phyloP scores from a whole-genome alignment of 2,888 invertebrate genomes.

The Harpalus rubripes region DNA sequence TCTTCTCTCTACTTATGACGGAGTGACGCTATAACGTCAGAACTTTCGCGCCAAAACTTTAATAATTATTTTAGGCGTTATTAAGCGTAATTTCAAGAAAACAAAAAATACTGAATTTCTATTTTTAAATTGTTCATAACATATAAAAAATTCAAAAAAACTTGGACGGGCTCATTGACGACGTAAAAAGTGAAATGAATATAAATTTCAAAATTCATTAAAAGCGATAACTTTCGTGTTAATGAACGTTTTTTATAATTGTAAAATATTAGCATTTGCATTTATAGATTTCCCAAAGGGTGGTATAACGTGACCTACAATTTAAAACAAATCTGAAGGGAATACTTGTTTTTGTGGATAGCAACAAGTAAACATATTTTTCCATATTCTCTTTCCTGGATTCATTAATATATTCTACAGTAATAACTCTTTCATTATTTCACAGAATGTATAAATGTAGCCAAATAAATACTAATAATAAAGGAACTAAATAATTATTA shows the following conservation, averaged over 20 bases:
- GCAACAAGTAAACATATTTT: conserved; percentile 13
- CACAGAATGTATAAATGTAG: too few species aligned
- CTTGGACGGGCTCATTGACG: background rate
- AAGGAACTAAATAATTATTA: too few species aligned
- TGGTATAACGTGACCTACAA: conserved; percentile 17
- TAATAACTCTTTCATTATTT: background rate
- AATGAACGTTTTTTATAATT: conserved; percentile 25
- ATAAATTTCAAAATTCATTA: background rate
- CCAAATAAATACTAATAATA: too few species aligned
- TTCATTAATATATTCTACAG: conserved; percentile 1
- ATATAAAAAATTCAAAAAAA: too few species aligned
- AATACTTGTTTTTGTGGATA: background rate
- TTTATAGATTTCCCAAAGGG: conserved; percentile 22
- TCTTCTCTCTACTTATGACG: too few species aligned
- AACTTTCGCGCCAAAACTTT: too few species aligned
- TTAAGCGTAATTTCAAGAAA: too few species aligned
- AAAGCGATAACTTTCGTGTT: background rate
- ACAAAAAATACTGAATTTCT: too few species aligned
- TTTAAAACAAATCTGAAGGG: conserved; percentile 22
- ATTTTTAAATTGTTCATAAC: too few species aligned
- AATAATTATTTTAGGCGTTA: too few species aligned
- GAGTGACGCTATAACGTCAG: too few species aligned
- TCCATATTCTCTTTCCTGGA: background rate
- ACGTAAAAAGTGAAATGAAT: background rate
- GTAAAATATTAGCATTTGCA: conserved; percentile 34